Base-by-base conservation (phyloP, 2,888 invertebrate species). In the Synergus laeviventris region DNA sequence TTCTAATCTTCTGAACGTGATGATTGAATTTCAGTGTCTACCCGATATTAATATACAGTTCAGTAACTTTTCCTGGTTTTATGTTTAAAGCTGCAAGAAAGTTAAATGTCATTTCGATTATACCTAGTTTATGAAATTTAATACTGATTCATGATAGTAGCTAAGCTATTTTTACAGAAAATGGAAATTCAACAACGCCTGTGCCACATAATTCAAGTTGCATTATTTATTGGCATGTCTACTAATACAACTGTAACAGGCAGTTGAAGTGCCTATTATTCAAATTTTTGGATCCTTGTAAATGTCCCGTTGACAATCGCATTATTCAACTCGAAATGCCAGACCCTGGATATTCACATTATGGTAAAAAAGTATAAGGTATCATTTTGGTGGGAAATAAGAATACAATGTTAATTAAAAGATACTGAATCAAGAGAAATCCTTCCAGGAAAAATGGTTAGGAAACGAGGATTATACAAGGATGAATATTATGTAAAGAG, bases 221-320 rank as follows among this genome's bases (percentile, higher is more conserved):
- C 70, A 49, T 49, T 70, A 70, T 70, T 70, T 70, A 70, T n/a
- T n/a, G n/a, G n/a, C 49, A 49, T 70, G 31, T n/a, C 70, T 49
- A n/a, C 11, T 70, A 70, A 45, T 49, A n/a, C 70, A 70, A 70
- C 70, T 70, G 70, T 70, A 49, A 31, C 49, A 70, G 70, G 36
- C 70, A 70, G 45, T 70, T 31, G 49, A 11, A 70, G 49, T 70
- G 70, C 24, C n/a, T 31, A 49, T 70, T 70, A 70, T 70, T 70
- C 70, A 70, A 70, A 70, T 70, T 31, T n/a, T 49, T 70, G 49
- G 49, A 70, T 70, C 49, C 70, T 42, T 31, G 24, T 70, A 70
- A 70, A 70, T 70, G 70, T 70, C 70, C 31, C 49, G 49, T 70
- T 70, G 70, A 49, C 70, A 70, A 49, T 70, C 49, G n/a, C 31